These are phyloP conservation scores for Siphamia tubifer DNA, from an alignment of 2,113 vertebrate species.

Conservation along the genomic window DNA sequence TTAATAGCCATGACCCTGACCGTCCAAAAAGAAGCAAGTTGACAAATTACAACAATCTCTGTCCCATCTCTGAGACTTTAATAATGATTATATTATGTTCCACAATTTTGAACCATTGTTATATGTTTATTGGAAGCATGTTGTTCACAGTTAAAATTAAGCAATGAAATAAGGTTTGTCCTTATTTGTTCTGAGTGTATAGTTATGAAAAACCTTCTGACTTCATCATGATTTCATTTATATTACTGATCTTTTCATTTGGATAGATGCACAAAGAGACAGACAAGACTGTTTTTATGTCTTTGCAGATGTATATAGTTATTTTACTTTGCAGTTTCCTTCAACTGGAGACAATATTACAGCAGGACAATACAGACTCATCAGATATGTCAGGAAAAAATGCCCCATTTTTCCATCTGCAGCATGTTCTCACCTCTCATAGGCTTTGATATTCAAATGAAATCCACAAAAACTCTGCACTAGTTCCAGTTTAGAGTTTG, in stretches of 20 bases:
- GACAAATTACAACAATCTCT: neutral
- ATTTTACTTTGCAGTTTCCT: too few species aligned
- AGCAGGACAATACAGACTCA: too few species aligned
- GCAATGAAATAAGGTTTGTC: neutral
- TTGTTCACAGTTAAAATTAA: neutral
- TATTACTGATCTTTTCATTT: neutral
- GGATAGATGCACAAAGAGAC: too few species aligned
- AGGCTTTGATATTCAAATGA: conserved; percentile 74
- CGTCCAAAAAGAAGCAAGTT: neutral
- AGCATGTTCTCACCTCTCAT: conserved; percentile 21
- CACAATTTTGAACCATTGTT: conserved; percentile 31
- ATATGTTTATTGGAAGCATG: conserved; percentile 8
- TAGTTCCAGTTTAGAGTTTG: conserved; percentile 10
- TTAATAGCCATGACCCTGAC: neutral
- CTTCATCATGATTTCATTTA: neutral
- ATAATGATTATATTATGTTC: conserved; percentile 46
- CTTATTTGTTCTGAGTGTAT: neutral
- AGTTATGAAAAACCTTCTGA: neutral
- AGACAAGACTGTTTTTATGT: too few species aligned
- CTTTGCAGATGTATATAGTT: too few species aligned
- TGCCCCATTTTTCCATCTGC: conserved; percentile 6
- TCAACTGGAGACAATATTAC: too few species aligned
- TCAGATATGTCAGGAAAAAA: neutral
- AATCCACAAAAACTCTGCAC: conserved; percentile 30
- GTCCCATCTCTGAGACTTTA: neutral